Base-by-base conservation (phyloP, 1,140 invertebrate genomes). In the Drosophila bipectinata region DNA sequence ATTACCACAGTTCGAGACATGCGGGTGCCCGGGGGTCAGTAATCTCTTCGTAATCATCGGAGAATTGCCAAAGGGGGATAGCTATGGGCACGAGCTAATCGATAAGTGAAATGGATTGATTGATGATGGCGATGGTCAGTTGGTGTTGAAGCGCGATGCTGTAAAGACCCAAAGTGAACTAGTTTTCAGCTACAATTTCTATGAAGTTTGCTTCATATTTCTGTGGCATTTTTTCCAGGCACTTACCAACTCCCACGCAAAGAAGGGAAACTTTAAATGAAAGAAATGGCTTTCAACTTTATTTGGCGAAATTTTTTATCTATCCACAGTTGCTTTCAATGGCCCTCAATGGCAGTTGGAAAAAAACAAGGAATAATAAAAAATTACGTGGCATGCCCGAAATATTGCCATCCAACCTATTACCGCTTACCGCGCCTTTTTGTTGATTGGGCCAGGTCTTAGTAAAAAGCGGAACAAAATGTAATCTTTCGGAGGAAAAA, bases 81-180 rank as follows among this genome's bases (percentile, higher is more conserved):
- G 10, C 44, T 39, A 12, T 21, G 21, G 52, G 64, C 76, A 75
- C 64, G 79, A 62, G 76, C 60, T 79, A 84, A 84, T 72, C 79
- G 80, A 83, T 84, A 47, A 83, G 57, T 58, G 53, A 72, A 75
- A 59, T 69, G 57, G 44, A 62, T 75, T 83, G 79, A 83, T 83
- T 79, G 84, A 83, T 83, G 73, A 51, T 44, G 21, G 54, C 24
- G 45, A 52, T 41, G 12, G 45, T 53, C 72, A 47, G 54, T 49
- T 15, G 47, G 28, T 56, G 44, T 26, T 57, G 30, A 37, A 54
- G 26, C n/a, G 12, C 48, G 8, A 34, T 44, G 47, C 30, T 28
- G 5, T 28, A 6, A 28, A 28, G 26, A 28, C 14, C 66, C 26
- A 63, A 53, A 30, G 28, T 82, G 64, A 78, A 58, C 62, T 48